Evolutionary conservation across 2,888 invertebrate species (phyloP).

Genomic region (Clepsis dumicolana): DNA sequence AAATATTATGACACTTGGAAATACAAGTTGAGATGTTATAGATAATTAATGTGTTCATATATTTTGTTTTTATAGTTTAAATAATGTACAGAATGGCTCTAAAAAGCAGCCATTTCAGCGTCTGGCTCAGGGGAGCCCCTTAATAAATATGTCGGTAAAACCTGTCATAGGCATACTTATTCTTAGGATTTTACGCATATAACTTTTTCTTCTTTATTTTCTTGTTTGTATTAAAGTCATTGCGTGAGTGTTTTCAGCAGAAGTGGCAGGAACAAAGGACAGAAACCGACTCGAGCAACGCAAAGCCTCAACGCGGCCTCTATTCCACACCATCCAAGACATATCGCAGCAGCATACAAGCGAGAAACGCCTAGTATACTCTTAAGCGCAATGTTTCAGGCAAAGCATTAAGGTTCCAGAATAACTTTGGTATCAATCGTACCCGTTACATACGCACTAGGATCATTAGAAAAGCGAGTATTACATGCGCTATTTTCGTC

Average conservation of each 20-base stretch:
- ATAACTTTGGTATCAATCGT: too few relatives aligned
- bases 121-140: too few relatives aligned
- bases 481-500: too few relatives aligned
- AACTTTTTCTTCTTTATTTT: conserved; percentile 24
- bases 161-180: background rate
- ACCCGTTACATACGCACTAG: too few relatives aligned
- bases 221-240: conserved; percentile 40
- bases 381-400: background rate
- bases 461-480: too few relatives aligned
- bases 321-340: background rate
- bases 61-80: too few relatives aligned
- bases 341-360: background rate
- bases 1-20: too few relatives aligned
- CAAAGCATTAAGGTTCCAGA: background rate
- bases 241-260: conserved; percentile 29
- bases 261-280: conserved; percentile 14
- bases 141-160: too few relatives aligned
- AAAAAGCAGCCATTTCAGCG: too few relatives aligned
- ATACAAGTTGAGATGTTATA: too few relatives aligned
- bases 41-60: too few relatives aligned
- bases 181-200: conserved; percentile 7
- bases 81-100: too few relatives aligned
- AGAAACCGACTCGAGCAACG: background rate
- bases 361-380: background rate
- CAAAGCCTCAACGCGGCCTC: conserved; percentile 1